Base-by-base conservation (phyloP, 2,888 invertebrate species). In the Furcula furcula region DNA sequence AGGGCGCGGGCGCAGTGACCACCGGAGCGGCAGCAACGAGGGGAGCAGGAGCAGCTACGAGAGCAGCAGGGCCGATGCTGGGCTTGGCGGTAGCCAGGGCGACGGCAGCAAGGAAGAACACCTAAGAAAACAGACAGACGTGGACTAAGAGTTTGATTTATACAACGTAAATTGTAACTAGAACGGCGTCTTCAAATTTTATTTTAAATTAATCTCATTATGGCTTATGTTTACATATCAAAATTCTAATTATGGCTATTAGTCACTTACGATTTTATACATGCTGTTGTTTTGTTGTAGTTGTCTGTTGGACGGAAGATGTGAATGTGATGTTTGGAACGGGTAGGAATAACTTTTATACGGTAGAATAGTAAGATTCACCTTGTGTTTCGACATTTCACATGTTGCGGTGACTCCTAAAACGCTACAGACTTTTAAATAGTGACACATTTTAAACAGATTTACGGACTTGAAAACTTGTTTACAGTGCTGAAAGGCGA, bases 271-370 rank as follows among this genome's bases (percentile, higher is more conserved):
- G 46, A 72, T 71, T 69, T 78, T 80, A 70, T 74, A 76, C 88
- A 87, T 87, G 56, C 71, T 81, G 66, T 39, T 41, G 47, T 54
- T 41, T 56, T 62, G 60, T 62, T 60, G 55, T 56, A 55, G 57
- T 56, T 75, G 66, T 65, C 65, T 65, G 61, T 58, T 55, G 72
- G 51, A 70, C 66, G 69, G 74, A 78, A 65, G 74, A 77, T 72
- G 66, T 63, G 59, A 69, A 55, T 77, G 74, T 81, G 81, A 77
- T 84, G 76, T 66, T 46, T 48, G 55, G 44, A 34, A n/a, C n/a
- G n/a, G n/a, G n/a, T n/a, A n/a, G n/a, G n/a, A 77, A 67, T 78
- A 78, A 75, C 81, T 87, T 88, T 78, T 88, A 88, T 88, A 88
- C 81, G 51, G 62, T 51, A 65, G 55, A 52, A 56, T 51, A 53